Percentiles rank a stretch among this genome's conserved stretches.
Conservation (phyloP, 1,140 invertebrate species). For the Arctopsyche grandis region DNA sequence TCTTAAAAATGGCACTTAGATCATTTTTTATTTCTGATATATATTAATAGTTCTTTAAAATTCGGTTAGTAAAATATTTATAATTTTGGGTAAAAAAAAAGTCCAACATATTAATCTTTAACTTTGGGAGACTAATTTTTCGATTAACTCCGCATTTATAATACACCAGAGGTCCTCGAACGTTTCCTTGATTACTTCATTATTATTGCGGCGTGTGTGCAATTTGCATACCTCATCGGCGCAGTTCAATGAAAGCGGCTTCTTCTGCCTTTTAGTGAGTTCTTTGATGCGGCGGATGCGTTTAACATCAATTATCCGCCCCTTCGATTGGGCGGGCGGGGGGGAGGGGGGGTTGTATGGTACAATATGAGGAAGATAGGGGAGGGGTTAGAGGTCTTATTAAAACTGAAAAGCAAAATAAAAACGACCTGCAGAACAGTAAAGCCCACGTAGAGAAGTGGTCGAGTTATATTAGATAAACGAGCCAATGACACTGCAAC, state of each 20-base stretch:
- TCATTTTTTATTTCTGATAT: too few relatives aligned
- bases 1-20: too few relatives aligned
- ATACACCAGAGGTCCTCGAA: too few relatives aligned
- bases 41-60: too few relatives aligned
- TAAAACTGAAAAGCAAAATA: constrained; percentile 21
- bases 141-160: too few relatives aligned
- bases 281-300: constrained; percentile 18
- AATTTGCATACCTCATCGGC: constrained; percentile 1
- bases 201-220: background rate
- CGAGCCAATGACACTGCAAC: constrained; percentile 39
- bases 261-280: background rate
- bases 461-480: constrained; percentile 20
- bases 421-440: background rate
- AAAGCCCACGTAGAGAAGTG: background rate
- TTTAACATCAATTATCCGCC: constrained; percentile 33
- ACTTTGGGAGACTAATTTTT: too few relatives aligned
- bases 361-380: too few relatives aligned
- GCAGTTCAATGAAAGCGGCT: background rate
- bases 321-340: background rate
- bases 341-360: background rate
- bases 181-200: too few relatives aligned
- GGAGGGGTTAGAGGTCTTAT: background rate
- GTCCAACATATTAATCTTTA: too few relatives aligned
- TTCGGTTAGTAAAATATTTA: too few relatives aligned
- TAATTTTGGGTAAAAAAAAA: too few relatives aligned